phyloP scores from a whole-genome alignment of 2,797 vertebrate genomes.

The Lepilemur ruficaudatus region DNA sequence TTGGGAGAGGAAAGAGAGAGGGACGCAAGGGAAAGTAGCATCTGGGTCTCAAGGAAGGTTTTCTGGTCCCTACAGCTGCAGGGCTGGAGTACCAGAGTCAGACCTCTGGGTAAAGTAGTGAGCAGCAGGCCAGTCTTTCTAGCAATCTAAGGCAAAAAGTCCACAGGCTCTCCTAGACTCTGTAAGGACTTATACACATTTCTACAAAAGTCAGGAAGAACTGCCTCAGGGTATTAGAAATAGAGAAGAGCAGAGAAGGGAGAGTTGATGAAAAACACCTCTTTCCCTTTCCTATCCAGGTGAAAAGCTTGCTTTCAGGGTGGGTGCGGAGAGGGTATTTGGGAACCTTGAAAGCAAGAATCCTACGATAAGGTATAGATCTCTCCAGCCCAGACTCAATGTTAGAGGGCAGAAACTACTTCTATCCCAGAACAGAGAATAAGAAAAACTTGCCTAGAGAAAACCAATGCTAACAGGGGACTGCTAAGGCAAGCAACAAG shows the following conservation, averaged over 20 bases:
- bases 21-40: conserved; percentile 39
- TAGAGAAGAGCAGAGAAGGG: conserved; percentile 36
- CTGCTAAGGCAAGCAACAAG: not conserved
- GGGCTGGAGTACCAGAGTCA: not conserved
- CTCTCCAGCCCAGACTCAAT: conserved; percentile 17
- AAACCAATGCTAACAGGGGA: not conserved
- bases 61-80: conserved; percentile 19
- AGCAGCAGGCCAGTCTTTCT: not conserved
- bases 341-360: conserved; percentile 12
- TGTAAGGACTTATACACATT: not conserved
- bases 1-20: conserved; percentile 69
- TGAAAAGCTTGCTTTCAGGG: not conserved
- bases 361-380: conserved; percentile 23
- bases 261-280: not conserved
- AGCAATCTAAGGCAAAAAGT: not conserved
- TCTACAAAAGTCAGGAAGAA: conserved; percentile 41
- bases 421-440: conserved; percentile 1
- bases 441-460: conserved; percentile 20
- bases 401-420: conserved; percentile 22
- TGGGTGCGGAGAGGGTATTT: not conserved
- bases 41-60: conserved; percentile 52
- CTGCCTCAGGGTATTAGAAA: conserved; percentile 5
- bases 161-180: conserved; percentile 24
- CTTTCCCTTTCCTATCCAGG: conserved; percentile 40
- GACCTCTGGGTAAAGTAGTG: conserved; percentile 22